Conservation (phyloP, 2,113 vertebrate genomes). For the Ochotona curzoniae region DNA sequence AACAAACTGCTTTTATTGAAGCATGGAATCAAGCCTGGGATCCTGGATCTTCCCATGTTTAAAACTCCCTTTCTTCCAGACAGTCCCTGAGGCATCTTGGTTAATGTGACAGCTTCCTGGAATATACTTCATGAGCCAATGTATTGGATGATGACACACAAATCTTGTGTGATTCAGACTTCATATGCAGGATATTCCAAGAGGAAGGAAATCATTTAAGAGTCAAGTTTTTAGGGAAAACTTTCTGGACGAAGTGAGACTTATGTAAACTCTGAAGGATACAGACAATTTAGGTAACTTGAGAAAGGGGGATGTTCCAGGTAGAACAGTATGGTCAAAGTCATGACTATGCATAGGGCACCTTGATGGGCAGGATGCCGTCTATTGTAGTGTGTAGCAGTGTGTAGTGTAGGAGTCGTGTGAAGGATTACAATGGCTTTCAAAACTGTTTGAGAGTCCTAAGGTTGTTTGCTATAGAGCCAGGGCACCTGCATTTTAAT, state of each 20-base stretch:
- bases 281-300: neutral
- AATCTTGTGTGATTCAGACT: neutral
- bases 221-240: neutral
- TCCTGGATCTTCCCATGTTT: neutral
- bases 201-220: neutral
- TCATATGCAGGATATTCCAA: neutral
- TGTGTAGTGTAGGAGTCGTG: neutral
- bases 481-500: neutral
- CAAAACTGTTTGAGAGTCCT: neutral
- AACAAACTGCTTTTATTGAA: neutral
- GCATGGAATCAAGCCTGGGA: neutral
- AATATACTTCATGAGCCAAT: neutral
- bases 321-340: neutral
- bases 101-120: neutral
- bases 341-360: neutral
- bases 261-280: neutral
- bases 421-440: neutral
- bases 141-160: neutral
- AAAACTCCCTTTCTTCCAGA: neutral
- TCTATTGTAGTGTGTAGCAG: neutral
- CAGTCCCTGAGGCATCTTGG: neutral
- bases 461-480: neutral
- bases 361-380: neutral
- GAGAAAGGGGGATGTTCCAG: neutral
- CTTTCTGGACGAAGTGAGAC: neutral